A percentile compares a stretch with the other conserved stretches of the same genome.
Conservation (phyloP, 23 tunicate genomes). For the Ciona savignyi region DNA sequence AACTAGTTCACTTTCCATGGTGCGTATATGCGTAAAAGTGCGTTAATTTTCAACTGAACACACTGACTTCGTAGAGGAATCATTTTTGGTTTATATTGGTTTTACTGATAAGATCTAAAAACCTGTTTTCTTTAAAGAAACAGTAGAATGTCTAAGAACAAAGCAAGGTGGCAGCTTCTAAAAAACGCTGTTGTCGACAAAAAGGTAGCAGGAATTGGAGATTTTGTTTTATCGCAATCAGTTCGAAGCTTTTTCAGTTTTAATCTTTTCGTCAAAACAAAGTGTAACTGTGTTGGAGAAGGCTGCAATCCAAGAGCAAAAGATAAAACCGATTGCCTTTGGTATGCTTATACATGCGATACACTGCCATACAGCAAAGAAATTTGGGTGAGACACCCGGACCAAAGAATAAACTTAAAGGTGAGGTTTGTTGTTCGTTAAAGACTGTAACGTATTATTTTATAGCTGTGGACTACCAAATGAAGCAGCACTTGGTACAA, state of each 20-base stretch:
- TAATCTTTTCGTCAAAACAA: slow-evolving; percentile 17
- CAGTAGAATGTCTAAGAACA: slow-evolving; percentile 15
- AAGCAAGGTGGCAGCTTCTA: slow-evolving; percentile 25
- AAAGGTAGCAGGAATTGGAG: slow-evolving; percentile 3
- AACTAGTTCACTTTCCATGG: too few relatives aligned
- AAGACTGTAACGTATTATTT: too few relatives aligned
- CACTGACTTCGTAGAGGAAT: too few relatives aligned
- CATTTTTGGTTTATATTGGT: too few relatives aligned
- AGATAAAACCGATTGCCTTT: background rate
- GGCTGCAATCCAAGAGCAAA: background rate
- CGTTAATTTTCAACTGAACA: too few relatives aligned
- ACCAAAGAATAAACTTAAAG: background rate
- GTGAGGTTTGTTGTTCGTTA: too few relatives aligned
- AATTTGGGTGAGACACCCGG: slow-evolving; percentile 16
- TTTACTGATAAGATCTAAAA: too few relatives aligned
- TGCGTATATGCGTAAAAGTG: too few relatives aligned
- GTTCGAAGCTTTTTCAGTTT: slow-evolving; percentile 16
- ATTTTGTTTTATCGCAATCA: slow-evolving; percentile 1
- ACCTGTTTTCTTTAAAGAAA: too few relatives aligned
- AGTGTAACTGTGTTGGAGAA: slow-evolving; percentile 10
- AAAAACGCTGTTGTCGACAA: slow-evolving; percentile 22
- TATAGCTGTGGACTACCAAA: too few relatives aligned
- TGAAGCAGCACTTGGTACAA: too few relatives aligned
- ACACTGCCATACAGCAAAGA: background rate
- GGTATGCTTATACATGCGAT: slow-evolving; percentile 23